Conservation (phyloP, 2,888 invertebrate genomes). For the Taphrorychus bicolor region DNA sequence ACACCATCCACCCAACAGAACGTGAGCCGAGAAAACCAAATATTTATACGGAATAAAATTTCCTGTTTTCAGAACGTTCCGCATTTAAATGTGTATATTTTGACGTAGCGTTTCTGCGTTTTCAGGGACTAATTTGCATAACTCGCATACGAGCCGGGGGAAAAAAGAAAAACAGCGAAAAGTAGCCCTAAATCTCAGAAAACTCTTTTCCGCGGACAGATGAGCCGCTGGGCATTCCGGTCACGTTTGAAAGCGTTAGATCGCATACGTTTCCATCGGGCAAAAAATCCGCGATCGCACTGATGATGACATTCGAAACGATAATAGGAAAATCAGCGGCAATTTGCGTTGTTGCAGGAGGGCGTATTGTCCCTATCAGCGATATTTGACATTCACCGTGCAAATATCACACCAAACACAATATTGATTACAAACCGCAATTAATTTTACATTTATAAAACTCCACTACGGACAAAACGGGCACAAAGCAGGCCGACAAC, state of each 20-base stretch:
- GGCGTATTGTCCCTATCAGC: background rate
- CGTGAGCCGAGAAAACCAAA: constrained; percentile 3
- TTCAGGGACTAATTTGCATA: constrained; percentile 16
- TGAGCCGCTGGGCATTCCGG: constrained; percentile 21
- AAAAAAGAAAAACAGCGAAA: constrained; percentile 25
- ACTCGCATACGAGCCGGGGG: constrained; percentile 19
- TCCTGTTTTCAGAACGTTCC: background rate
- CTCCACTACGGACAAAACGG: background rate
- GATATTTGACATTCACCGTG: background rate
- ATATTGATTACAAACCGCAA: background rate
- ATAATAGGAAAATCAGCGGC: background rate
- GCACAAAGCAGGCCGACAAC: background rate
- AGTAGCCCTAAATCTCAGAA: constrained; percentile 30
- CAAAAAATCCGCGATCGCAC: constrained; percentile 6
- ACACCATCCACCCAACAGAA: too few species aligned
- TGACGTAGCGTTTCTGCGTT: constrained; percentile 9
- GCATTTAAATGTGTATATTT: constrained; percentile 11
- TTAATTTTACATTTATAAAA: background rate
- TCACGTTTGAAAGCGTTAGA: constrained; percentile 20
- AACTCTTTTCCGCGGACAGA: constrained; percentile 29
- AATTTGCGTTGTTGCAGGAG: background rate
- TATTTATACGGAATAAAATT: constrained; percentile 4
- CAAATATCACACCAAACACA: background rate
- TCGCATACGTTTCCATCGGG: constrained; percentile 12
- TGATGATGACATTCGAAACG: background rate